Evolutionary conservation across 2,113 vertebrate species (phyloP).

Genomic region (Tupaia chinensis): DNA sequence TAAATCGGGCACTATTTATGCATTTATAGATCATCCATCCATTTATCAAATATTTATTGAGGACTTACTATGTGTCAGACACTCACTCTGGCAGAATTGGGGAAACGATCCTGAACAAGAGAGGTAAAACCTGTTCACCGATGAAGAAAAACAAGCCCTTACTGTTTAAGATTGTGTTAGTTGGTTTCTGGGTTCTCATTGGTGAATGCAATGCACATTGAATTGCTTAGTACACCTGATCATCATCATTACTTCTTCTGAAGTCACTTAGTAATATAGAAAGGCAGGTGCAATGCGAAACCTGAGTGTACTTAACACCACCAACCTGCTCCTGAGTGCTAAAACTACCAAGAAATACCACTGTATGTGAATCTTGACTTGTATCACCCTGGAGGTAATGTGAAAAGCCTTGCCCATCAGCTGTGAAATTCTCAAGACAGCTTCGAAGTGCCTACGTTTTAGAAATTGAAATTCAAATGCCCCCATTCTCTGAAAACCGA

Average conservation of each 20-base stretch:
- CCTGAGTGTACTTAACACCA: not conserved
- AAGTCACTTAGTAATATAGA: not conserved
- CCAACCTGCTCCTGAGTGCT: not conserved
- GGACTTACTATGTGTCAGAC: not conserved
- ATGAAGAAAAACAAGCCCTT: not conserved
- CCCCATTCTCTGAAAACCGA: not conserved
- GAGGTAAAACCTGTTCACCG: not conserved
- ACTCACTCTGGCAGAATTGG: not conserved
- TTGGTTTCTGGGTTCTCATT: not conserved
- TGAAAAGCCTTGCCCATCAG: not conserved
- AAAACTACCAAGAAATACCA: not conserved
- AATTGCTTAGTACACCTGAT: not conserved
- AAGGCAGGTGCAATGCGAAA: not conserved
- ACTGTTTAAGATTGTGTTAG: not conserved
- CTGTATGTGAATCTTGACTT: not conserved
- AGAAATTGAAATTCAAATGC: conserved; percentile 5
- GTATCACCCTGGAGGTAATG: not conserved
- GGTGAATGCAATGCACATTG: not conserved
- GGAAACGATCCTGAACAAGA: not conserved
- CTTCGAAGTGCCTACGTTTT: not conserved
- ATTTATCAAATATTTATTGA: not conserved
- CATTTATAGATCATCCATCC: not conserved
- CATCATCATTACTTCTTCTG: not conserved
- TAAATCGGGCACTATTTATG: not conserved
- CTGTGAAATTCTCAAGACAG: conserved; percentile 14